Base-by-base conservation (phyloP, 2,888 invertebrate genomes). In the Mesochorus sp. region DNA sequence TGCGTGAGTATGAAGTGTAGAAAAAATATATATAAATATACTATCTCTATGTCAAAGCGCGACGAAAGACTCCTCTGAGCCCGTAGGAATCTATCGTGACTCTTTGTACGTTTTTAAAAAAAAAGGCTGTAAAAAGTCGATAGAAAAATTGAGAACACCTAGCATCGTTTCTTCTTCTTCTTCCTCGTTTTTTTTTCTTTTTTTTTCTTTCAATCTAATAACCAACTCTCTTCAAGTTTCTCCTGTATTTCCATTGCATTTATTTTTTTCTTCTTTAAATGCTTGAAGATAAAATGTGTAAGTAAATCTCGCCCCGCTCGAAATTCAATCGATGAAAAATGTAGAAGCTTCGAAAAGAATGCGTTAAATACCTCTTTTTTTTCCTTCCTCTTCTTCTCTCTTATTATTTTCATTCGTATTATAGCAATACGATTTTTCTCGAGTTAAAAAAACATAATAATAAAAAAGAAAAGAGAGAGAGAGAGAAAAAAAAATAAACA, bases 61-160 rank as follows among this genome's bases (percentile, higher is more conserved):
- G 80, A 79, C 82, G 81, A 59, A 80, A 76, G 84, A 84, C 80
- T 87, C 85, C 85, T 85, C 85, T 87, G 85, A 86, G 87, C 87
- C 86, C 83, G 80, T 81, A 86, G 86, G 83, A 88, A 85, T 85
- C 84, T 80, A 84, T 80, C 80, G 81, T 81, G 70, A 80, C 80
- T 82, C 85, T 88, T 87, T 84, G 77, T 81, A 82, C 80, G 81
- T 85, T n/a, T n/a, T n/a, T n/a, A n/a, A 53, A 14, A 47, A 85
- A 82, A 85, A 85, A 79, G 85, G 85, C 82, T 80, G 85, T 85
- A 85, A 86, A 87, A 86, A 86, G 82, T 87, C 80, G 84, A 85
- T 85, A 85, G 76, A 84, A n/a, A 87, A 85, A 85, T 84, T 77
- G 82, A 83, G 83, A 83, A 85, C 83, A 81, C 80, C 82, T 84